These are phyloP conservation scores for Chymomyza procnemis DNA, from an alignment of 2,888 invertebrate species.

Conservation along the genomic window DNA sequence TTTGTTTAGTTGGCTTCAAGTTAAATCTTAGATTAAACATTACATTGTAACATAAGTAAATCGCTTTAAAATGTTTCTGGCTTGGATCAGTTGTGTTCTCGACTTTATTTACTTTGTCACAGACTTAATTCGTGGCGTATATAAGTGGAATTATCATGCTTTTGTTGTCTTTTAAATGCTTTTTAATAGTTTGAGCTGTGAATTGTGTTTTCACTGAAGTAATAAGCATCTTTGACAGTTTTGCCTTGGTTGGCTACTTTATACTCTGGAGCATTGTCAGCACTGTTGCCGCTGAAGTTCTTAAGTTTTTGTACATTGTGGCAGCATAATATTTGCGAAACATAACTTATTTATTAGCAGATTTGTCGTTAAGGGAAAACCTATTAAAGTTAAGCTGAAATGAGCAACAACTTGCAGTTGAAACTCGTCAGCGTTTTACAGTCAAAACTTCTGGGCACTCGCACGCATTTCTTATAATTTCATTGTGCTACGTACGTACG, in stretches of 20 bases:
- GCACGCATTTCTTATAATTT: no score
- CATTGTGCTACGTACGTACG: no score
- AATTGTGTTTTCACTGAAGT: neutral
- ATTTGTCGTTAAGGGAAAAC: neutral
- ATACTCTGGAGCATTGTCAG: neutral
- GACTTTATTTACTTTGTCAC: neutral
- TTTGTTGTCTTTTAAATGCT: neutral
- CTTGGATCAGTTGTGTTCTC: neutral
- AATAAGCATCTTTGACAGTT: neutral
- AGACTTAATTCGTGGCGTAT: neutral
- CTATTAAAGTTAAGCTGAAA: neutral
- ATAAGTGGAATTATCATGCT: neutral
- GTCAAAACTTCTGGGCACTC: no score
- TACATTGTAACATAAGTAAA: neutral
- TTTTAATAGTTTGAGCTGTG: slow-evolving; percentile 1
- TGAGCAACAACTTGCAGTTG: neutral
- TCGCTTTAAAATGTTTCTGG: neutral
- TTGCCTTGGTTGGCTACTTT: neutral
- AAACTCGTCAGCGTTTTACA: no score
- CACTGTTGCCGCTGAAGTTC: neutral
- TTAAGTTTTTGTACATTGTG: neutral
- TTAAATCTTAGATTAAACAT: neutral
- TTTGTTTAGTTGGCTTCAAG: neutral
- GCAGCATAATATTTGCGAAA: neutral
- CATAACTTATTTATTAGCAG: neutral